phyloP scores from a whole-genome alignment of 2,113 vertebrate species.

The Sceloporus undulatus region DNA sequence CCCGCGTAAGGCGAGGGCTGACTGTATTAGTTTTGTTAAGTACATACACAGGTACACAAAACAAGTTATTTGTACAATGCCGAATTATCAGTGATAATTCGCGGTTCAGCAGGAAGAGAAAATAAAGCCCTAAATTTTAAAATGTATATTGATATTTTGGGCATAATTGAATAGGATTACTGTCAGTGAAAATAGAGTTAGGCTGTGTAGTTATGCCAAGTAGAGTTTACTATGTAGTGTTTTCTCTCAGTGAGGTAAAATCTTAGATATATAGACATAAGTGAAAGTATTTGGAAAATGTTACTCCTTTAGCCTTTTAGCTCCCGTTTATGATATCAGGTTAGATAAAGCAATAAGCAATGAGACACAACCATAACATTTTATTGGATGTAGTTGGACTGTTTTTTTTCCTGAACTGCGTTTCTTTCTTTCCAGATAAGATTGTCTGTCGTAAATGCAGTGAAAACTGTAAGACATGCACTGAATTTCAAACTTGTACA shows the following conservation, averaged over 20 bases:
- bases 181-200: not conserved
- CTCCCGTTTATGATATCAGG: slow-evolving; percentile 9
- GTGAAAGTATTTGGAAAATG: slow-evolving; percentile 28
- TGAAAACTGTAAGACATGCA: slow-evolving; percentile 93
- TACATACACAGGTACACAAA: not conserved
- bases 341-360: slow-evolving; percentile 14
- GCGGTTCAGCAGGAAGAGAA: not conserved
- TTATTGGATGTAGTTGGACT: slow-evolving; percentile 40
- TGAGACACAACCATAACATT: slow-evolving; percentile 6
- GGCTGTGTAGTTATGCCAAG: not conserved
- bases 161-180: not conserved
- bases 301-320: slow-evolving; percentile 21
- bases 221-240: not conserved
- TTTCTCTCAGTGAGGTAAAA: slow-evolving; percentile 7
- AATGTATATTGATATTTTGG: slow-evolving; percentile 4
- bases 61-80: not conserved
- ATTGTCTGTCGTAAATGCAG: slow-evolving; percentile 91
- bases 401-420: slow-evolving; percentile 34
- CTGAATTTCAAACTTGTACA: slow-evolving; percentile 86
- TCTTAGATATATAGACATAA: slow-evolving; percentile 22
- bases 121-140: not conserved
- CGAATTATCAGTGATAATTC: not conserved
- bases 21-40: not conserved
- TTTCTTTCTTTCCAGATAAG: slow-evolving; percentile 81
- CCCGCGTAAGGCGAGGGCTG: too few relatives aligned